Percentiles rank a stretch among this genome's conserved stretches.
Conservation (phyloP, 2,888 invertebrate genomes). For the Dasypolia templi region DNA sequence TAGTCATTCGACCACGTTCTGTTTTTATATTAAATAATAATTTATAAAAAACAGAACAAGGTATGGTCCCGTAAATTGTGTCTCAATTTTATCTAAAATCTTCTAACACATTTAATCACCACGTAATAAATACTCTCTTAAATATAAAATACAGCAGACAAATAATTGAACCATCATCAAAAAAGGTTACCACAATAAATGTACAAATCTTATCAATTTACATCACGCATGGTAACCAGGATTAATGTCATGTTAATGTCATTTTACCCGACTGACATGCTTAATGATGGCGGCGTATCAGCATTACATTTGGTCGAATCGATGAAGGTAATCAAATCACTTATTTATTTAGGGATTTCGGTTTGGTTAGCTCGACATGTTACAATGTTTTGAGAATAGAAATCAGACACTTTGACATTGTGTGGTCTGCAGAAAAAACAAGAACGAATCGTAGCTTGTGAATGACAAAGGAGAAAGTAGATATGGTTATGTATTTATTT, state of each 20-base stretch:
- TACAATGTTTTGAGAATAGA: slow-evolving; percentile 37
- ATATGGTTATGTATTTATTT: too few species aligned
- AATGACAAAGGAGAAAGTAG: neutral
- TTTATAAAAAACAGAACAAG: too few species aligned
- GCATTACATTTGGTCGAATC: slow-evolving; percentile 30
- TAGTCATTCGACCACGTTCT: too few species aligned
- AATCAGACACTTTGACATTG: slow-evolving; percentile 5
- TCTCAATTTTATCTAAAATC: neutral
- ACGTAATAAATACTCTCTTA: neutral
- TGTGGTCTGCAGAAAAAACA: neutral
- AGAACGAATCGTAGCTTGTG: too few species aligned
- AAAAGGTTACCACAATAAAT: slow-evolving; percentile 18
- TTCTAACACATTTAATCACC: neutral
- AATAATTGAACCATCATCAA: slow-evolving; percentile 9
- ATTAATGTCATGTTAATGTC: slow-evolving; percentile 58
- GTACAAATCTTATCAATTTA: slow-evolving; percentile 50
- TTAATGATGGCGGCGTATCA: slow-evolving; percentile 44
- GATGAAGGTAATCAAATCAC: slow-evolving; percentile 50
- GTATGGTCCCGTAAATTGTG: neutral
- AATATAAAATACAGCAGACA: neutral
- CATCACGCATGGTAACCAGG: slow-evolving; percentile 55
- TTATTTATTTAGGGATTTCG: slow-evolving; percentile 34
- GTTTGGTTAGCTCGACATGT: slow-evolving; percentile 24
- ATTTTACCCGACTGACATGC: slow-evolving; percentile 42
- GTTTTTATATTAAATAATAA: too few species aligned